Conservation (phyloP, 2,797 vertebrate genomes). For the Merluccius polli region DNA sequence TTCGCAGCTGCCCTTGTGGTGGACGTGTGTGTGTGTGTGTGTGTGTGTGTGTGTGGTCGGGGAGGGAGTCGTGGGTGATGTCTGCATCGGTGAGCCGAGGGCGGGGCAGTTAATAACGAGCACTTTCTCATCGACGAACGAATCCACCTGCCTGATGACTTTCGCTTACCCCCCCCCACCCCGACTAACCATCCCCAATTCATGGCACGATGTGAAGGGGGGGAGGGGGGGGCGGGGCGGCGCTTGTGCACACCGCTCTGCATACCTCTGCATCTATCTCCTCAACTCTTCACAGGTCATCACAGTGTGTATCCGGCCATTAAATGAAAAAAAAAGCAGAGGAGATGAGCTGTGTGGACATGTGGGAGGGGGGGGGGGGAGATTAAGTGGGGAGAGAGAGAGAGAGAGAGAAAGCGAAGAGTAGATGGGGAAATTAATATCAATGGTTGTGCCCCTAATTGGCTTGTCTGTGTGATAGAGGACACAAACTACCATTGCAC, state of each 20-base stretch:
- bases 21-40: conserved; percentile 18
- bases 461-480: conserved; percentile 66
- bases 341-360: too few species aligned
- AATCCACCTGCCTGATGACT: background rate
- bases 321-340: conserved; percentile 58
- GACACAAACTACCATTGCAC: conserved; percentile 49
- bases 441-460: conserved; percentile 62
- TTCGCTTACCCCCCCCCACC: background rate
- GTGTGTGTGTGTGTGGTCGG: conserved; percentile 28
- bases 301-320: conserved; percentile 50
- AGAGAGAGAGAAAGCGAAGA: conserved; percentile 15
- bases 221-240: conserved; percentile 23
- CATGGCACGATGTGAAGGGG: background rate
- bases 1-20: conserved; percentile 24
- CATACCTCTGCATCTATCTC: conserved; percentile 42
- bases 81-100: conserved; percentile 34
- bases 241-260: conserved; percentile 52
- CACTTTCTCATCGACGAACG: conserved; percentile 55
- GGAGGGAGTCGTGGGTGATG: conserved; percentile 20
- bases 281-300: conserved; percentile 59
- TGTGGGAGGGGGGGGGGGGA: background rate
- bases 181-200: too few species aligned
- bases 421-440: conserved; percentile 59
- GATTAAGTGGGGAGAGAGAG: background rate
- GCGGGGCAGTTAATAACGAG: conserved; percentile 51